These are phyloP conservation scores for Lacerta bilineata DNA, from an alignment of 2,797 vertebrate species.

Conservation along the genomic window DNA sequence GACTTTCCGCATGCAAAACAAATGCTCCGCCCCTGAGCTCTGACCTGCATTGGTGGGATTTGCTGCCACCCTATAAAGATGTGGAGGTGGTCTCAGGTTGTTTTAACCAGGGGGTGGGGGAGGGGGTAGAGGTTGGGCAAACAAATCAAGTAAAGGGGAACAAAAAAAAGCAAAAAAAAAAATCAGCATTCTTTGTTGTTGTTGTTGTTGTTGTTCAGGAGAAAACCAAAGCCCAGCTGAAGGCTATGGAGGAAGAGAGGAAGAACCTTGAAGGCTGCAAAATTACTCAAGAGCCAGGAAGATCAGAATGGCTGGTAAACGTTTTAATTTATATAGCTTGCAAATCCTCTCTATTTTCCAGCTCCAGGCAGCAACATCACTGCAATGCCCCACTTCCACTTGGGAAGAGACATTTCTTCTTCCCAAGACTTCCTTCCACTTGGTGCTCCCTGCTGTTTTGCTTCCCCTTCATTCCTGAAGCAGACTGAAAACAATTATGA, in stretches of 20 bases:
- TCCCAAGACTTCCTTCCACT: background rate
- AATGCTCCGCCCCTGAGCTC: too few species aligned
- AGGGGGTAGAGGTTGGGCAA: background rate
- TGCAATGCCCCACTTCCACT: background rate
- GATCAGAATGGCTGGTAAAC: background rate
- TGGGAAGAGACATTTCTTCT: background rate
- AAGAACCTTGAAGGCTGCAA: background rate
- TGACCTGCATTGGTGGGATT: background rate
- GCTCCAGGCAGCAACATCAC: background rate
- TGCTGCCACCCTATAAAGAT: background rate
- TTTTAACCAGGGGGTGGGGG: background rate
- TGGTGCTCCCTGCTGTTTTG: background rate
- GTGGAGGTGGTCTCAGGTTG: background rate
- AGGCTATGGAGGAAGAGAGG: background rate
- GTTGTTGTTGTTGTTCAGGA: background rate
- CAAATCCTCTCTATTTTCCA: background rate
- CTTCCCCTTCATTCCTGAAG: background rate
- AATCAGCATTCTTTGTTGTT: background rate
- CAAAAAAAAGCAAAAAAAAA: background rate
- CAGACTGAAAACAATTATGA: background rate
- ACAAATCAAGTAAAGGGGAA: too few species aligned
- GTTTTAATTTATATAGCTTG: too few species aligned
- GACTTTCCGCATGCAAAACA: too few species aligned
- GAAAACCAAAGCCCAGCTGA: background rate
- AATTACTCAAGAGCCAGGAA: background rate